Evolutionary conservation across 2,888 invertebrate genomes (phyloP), one percentile per base, ranked within the genome.

Genomic region (Autographa gamma): DNA sequence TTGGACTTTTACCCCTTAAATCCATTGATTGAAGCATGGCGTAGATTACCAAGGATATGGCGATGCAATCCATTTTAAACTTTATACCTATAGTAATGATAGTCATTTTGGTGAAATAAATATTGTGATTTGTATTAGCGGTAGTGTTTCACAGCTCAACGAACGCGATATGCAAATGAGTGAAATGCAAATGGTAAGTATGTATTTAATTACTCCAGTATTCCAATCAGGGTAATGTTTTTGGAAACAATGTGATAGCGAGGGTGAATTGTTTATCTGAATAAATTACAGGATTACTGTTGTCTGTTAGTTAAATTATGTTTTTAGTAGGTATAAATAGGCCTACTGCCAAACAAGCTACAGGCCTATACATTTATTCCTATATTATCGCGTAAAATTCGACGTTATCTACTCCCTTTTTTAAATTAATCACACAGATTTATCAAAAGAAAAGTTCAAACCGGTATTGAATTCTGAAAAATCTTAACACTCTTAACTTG

Each of bases 11-110:
- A 48, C 66, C 61, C 79, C 71, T 69, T 73, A 69, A 19, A 73
- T 63, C 71, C 76, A 74, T 67, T 48, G 63, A 71, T 69, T 77
- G 60, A 71, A 76, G 81, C 81, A 81, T 81, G 81, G 70, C 58
- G 60, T 81, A 79, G 79, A 71, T 61, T 70, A 43, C 65, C 60
- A 38, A 74, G 60, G 60, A 79, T 72, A 71, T 56, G 60, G 34
- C 32, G 58, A 73, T 71, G 73, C 77, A 80, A 74, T 79, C 74
- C 71, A 82, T 79, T 73, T 69, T 73, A 60, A 70, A 79, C 56
- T 73, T 71, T 71, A 63, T 66, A 77, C 43, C 73, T 79, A 81
- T 71, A 58, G 38, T 32, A 56, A 63, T 63, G 25, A 62, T 74
- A 75, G 73, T 43, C 69, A 25, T 73, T 25, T 76, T 82, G 69